Base-by-base conservation (phyloP, 2,797 vertebrate genomes). In the Megalops cyprinoides region DNA sequence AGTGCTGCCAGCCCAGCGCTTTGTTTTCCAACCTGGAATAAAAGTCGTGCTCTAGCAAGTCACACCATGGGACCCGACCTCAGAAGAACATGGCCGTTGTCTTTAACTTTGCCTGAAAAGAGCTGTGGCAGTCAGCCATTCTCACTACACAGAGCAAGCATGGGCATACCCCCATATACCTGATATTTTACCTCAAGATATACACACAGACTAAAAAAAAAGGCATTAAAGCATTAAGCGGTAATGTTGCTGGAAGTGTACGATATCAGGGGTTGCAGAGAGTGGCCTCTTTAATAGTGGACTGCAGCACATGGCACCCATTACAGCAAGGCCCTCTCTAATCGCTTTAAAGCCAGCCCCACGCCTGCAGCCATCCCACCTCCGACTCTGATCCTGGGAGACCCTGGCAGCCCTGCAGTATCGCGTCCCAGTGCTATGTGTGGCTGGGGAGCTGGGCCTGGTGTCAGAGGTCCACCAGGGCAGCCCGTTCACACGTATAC, bases 171-270 rank as follows among this genome's bases (percentile, higher is more conserved):
- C 91, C 89, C 91, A 84, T 84, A 85, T 37, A 88, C 91, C 90
- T 92, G 91, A 91, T 91, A 92, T 92, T 89, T 92, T 88, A 90
- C 88, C 88, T 87, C 81, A 88, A 87, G 88, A 89, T 89, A 90
- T 87, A 89, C 90, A 85, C 85, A 76, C 87, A 87, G 90, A 92
- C 90, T 73, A n/a, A n/a, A n/a, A 42, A 42, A 87, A 91, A 88
- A 87, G 90, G 92, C 93, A 95, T 94, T 94, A 94, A 92, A 89
- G 94, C 93, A 94, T 95, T 94, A 94, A 89, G 83, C 85, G 89
- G 90, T 94, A 94, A 94, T 94, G 94, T 94, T 95, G 94, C 93
- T 92, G 92, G 93, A 95, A 94, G 93, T 93, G 91, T 93, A 91
- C 87, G 88, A 89, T 94, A 92, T 90, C 90, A 89, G 88, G 90